A percentile compares a stretch with the other conserved stretches of the same genome.
Conservation (phyloP, 1,140 invertebrate species). For the Acromyrmex charruanus region DNA sequence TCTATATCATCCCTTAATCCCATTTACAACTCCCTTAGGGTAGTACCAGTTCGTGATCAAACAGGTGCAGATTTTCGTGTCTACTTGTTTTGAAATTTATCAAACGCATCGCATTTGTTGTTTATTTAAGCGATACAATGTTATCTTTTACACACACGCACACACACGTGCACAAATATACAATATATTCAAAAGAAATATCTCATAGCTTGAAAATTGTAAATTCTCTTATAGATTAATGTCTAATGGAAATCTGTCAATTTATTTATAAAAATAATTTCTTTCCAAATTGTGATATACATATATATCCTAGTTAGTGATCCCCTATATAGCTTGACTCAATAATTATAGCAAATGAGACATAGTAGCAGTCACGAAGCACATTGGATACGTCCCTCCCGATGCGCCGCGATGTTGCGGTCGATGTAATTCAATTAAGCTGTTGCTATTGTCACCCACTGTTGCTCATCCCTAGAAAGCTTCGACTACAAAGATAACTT, state of each 20-base stretch:
- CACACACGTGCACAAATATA: not conserved
- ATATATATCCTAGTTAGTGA: no score
- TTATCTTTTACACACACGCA: not conserved
- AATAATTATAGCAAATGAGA: constrained; percentile 68
- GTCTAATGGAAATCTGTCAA: not conserved
- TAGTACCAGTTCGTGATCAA: constrained; percentile 63
- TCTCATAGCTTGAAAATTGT: not conserved
- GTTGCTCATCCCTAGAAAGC: constrained; percentile 15
- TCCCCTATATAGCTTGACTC: constrained; percentile 23
- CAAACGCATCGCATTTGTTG: not conserved
- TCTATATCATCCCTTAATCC: constrained; percentile 73
- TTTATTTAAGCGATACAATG: not conserved
- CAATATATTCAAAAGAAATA: no score
- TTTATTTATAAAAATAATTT: not conserved
- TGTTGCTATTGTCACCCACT: constrained; percentile 64
- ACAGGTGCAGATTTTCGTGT: constrained; percentile 58
- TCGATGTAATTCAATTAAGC: constrained; percentile 74
- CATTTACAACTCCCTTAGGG: constrained; percentile 65
- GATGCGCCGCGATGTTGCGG: constrained; percentile 42
- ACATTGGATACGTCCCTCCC: constrained; percentile 57
- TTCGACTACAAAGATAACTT: constrained; percentile 43
- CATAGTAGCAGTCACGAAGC: constrained; percentile 51
- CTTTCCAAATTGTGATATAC: not conserved
- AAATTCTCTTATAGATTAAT: not conserved
- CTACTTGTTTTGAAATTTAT: constrained; percentile 54